Conservation (phyloP, 2,888 invertebrate genomes). For the Autographa pulchrina region DNA sequence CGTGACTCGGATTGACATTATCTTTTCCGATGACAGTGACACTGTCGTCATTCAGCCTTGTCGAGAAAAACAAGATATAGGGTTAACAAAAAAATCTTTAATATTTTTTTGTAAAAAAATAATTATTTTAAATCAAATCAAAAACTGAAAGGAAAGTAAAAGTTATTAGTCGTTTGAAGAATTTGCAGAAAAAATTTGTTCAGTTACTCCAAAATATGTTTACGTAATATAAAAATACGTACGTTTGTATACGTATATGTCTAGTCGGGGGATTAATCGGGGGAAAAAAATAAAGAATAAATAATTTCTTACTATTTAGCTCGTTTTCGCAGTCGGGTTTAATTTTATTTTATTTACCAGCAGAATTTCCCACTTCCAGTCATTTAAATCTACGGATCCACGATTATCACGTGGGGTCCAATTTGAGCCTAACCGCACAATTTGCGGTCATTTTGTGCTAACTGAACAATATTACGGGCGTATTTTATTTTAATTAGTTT, state of each 20-base stretch:
- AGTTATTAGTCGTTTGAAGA: background rate
- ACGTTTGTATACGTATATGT: too few species aligned
- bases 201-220: too few species aligned
- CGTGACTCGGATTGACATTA: conserved; percentile 35
- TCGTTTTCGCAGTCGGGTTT: too few species aligned
- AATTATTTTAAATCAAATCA: too few species aligned
- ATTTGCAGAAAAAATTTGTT: too few species aligned
- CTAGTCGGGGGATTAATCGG: too few species aligned
- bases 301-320: too few species aligned
- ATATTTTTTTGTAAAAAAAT: too few species aligned
- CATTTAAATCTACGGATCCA: background rate
- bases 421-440: conserved; percentile 5
- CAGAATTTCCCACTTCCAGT: conserved; percentile 25
- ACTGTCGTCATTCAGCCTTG: conserved; percentile 45
- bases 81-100: background rate
- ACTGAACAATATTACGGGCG: conserved; percentile 8
- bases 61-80: conserved; percentile 23
- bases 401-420: conserved; percentile 36
- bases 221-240: too few species aligned
- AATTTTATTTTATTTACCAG: too few species aligned
- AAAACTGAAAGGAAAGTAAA: background rate
- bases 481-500: background rate
- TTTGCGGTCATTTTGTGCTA: conserved; percentile 10
- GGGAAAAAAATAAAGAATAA: too few species aligned
- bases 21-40: conserved; percentile 53